phyloP scores from a whole-genome alignment of 2,888 invertebrate genomes.

The Coecobrya sp. region DNA sequence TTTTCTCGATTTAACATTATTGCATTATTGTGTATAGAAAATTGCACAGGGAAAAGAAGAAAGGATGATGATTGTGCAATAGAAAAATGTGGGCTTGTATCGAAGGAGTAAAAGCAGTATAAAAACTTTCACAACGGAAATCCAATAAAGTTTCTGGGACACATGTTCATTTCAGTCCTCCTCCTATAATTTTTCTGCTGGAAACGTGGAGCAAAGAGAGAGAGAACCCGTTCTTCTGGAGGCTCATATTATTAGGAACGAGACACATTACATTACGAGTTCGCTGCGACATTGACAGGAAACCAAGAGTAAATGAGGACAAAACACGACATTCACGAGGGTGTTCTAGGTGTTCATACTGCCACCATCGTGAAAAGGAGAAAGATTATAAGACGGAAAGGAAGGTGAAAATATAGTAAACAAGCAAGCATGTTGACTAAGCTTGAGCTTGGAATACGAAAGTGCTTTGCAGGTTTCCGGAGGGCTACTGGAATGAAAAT shows the following conservation, averaged over 20 bases:
- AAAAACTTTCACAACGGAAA: slow-evolving; percentile 35
- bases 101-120: background rate
- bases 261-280: background rate
- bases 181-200: background rate
- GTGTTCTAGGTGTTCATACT: slow-evolving; percentile 34
- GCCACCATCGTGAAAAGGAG: slow-evolving; percentile 1
- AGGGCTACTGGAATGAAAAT: background rate
- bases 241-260: background rate
- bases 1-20: slow-evolving; percentile 16
- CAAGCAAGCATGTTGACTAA: background rate
- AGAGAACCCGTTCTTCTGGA: slow-evolving; percentile 3
- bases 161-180: background rate
- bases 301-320: slow-evolving; percentile 58
- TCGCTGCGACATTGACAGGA: slow-evolving; percentile 49
- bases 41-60: slow-evolving; percentile 7
- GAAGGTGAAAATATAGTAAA: slow-evolving; percentile 19
- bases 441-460: too few relatives aligned
- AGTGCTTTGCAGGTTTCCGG: slow-evolving; percentile 43
- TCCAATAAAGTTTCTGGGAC: slow-evolving; percentile 49
- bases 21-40: slow-evolving; percentile 21
- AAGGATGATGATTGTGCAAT: slow-evolving; percentile 18
- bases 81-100: background rate
- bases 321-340: slow-evolving; percentile 50
- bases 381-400: background rate
- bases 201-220: slow-evolving; percentile 3